Evolutionary conservation across 2,113 vertebrate species (phyloP), one percentile per base, ranked within the genome.

Genomic region (Progne subis): DNA sequence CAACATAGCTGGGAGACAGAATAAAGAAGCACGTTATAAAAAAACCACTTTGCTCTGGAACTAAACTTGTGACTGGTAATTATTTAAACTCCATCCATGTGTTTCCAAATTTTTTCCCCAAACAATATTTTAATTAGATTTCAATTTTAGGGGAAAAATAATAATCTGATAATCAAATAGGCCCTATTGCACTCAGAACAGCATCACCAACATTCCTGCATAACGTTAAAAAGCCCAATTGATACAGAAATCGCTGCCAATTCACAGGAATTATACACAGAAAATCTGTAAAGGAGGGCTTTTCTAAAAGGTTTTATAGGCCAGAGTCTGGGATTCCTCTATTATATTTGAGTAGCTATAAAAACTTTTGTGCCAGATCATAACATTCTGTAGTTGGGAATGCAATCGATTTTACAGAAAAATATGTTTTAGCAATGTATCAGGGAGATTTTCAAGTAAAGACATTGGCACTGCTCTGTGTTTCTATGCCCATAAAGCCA

Each of bases 331-430:
- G 94, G 88, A 94, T 95, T 88, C 88, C 94, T 93, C 53, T 92
- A 50, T 94, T 86, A 61, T 67, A 90, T 92, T 81, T 96, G 76
- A 94, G 90, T 57, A 93, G 75, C 94, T 96, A 90, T 92, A 95
- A 94, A 96, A 95, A 92, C 64, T 91, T 96, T 94, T 75, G 86
- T 92, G 88, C 61, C 85, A 94, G 72, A 97, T 96, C 93, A 78
- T 95, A 95, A 96, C 92, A 95, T 90, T 94, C 95, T 88, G 95
- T 67, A 86, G 92, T 84, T 95, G 82, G 92, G 94, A 95, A 90
- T 78, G 82, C 88, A 94, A 95, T 85, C 75, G 76, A 95, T 95
- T 96, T 96, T 86, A 94, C 68, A 93, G 94, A 95, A 93, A 93
- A 95, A 90, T 92, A 92, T 95, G 80, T 94, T 94, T 90, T 84